Base-by-base conservation (phyloP, 2,888 invertebrate genomes). In the Cheilosia soror region DNA sequence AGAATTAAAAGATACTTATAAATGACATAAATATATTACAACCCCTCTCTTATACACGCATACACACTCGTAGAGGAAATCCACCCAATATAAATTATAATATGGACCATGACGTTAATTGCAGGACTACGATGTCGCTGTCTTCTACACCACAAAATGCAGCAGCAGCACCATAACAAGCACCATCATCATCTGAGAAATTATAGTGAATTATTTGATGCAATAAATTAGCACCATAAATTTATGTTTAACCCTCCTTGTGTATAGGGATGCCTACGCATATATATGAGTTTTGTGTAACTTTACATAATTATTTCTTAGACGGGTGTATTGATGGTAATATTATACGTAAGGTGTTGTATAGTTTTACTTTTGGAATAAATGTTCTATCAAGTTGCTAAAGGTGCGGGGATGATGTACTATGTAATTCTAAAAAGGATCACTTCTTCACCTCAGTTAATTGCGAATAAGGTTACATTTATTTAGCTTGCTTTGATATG, bases 161-260 rank as follows among this genome's bases (percentile, higher is more conserved):
- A 85, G 68, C 87, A 87, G 73, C 87, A 78, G 80, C 31, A 25
- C n/a, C 33, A 33, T 13, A 33, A 25, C 15, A 7, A 37, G 27
- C 60, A 55, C 13, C 51, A 73, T 75, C 75, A 63, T 69, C 63
- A 78, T 78, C 68, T 73, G 51, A 71, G 87, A 88, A 87, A 84
- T 88, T 88, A 87, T 87, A 87, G 87, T 88, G 88, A 88, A 88
- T 89, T 89, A 90, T 89, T 89, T 88, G 89, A 79, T 88, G 88
- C 88, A 84, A 90, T 90, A 90, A 90, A 90, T 90, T 89, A 90
- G 88, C 88, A 88, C 88, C 89, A 90, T 90, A 90, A 90, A 90
- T 90, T 90, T 88, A 83, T 87, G 88, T 89, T 89, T 88, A 89
- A 87, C 88, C 82, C 87, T 87, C 80, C 63, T 62, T 65, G 55